phyloP scores from a whole-genome alignment of 1,140 invertebrate genomes.

The Leptestheria dahalacensis region DNA sequence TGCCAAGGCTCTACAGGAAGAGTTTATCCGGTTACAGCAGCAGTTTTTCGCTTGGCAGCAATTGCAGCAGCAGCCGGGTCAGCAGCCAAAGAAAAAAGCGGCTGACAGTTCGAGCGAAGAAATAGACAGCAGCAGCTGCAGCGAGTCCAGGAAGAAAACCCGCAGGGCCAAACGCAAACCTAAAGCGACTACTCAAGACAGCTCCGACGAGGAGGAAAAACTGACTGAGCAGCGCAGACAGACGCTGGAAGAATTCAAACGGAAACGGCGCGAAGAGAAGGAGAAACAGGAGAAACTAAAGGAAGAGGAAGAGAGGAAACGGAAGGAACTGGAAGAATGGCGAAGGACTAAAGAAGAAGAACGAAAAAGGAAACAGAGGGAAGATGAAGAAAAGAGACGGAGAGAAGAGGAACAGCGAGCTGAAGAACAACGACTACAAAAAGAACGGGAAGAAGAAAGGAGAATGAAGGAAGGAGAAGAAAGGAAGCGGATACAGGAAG shows the following conservation, averaged over 20 bases:
- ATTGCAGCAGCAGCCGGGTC: slow-evolving; percentile 18
- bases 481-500: not conserved
- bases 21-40: slow-evolving; percentile 20
- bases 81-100: slow-evolving; percentile 18
- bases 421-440: no score
- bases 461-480: not conserved
- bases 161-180: not conserved
- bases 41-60: slow-evolving; percentile 22
- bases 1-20: slow-evolving; percentile 18
- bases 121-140: not conserved
- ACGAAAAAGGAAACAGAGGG: not conserved
- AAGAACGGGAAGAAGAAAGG: slow-evolving; percentile 5
- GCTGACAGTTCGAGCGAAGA: no score
- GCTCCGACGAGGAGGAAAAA: no score
- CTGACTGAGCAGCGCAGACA: no score
- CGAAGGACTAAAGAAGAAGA: not conserved
- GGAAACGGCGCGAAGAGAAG: not conserved
- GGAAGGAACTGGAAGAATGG: not conserved
- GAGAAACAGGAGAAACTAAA: not conserved
- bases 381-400: slow-evolving; percentile 5
- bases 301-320: not conserved
- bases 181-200: not conserved
- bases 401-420: slow-evolving; percentile 4
- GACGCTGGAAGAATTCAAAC: no score
- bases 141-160: no score